Evolutionary conservation across 1,140 invertebrate species (phyloP).

Genomic region (Zaprionus vittiger): DNA sequence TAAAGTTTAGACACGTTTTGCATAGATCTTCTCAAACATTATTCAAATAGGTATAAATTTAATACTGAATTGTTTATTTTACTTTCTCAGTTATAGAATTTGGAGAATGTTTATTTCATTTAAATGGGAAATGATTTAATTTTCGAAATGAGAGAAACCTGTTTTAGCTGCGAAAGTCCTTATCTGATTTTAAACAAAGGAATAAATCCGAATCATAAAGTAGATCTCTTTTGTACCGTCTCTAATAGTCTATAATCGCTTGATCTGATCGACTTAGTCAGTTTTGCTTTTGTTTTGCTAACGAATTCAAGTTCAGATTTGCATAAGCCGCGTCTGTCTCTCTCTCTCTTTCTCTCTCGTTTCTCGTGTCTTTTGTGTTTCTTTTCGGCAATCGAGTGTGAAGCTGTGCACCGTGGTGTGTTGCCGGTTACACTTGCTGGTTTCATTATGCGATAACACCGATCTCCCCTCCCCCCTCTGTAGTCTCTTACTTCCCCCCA

Average conservation of each 20-base stretch:
- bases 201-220: not conserved
- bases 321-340: not conserved
- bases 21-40: not conserved
- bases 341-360: not conserved
- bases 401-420: not conserved
- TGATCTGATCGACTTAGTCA: not conserved
- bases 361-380: not conserved
- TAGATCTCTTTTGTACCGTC: not conserved
- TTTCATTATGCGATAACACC: conserved; percentile 1
- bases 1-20: not conserved
- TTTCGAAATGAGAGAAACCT: not conserved
- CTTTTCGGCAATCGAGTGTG: not conserved
- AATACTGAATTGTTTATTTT: not conserved
- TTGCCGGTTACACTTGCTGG: conserved; percentile 5
- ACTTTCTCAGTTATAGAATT: not conserved
- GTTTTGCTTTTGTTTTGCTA: not conserved
- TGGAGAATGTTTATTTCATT: not conserved
- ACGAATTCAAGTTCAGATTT: conserved; percentile 7
- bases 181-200: not conserved
- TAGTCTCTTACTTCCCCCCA: no score
- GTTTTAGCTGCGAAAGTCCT: not conserved
- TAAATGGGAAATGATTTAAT: not conserved
- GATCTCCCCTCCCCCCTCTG: conserved; percentile 18
- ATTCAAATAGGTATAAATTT: not conserved
- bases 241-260: not conserved